Percentiles rank a stretch among this genome's conserved stretches.
phyloP scores from a whole-genome alignment of 2,797 vertebrate species.

The Miichthys miiuy region DNA sequence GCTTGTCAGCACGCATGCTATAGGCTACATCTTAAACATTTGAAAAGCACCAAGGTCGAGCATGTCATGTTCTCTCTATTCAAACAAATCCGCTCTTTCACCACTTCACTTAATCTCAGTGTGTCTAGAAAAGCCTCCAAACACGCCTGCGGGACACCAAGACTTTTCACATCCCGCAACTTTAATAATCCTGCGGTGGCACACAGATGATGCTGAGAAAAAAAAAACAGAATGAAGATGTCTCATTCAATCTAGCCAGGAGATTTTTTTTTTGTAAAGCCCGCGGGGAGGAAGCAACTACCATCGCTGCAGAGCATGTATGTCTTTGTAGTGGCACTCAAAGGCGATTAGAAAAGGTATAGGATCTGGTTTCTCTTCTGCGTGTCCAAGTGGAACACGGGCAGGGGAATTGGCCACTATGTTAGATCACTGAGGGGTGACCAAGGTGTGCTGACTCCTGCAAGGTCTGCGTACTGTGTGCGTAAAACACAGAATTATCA shows the following conservation, averaged over 20 bases:
- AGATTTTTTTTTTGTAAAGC: slow-evolving; percentile 32
- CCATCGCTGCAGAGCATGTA: slow-evolving; percentile 64
- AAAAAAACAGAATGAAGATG: slow-evolving; percentile 49
- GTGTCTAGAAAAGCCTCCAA: slow-evolving; percentile 45
- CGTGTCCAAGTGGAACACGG: slow-evolving; percentile 88
- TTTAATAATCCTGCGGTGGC: slow-evolving; percentile 66
- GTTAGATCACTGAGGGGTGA: slow-evolving; percentile 87
- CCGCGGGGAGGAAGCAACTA: slow-evolving; percentile 59
- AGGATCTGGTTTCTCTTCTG: slow-evolving; percentile 89
- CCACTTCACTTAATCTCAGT: slow-evolving; percentile 64
- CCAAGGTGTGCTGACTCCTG: slow-evolving; percentile 78
- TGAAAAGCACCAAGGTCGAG: slow-evolving; percentile 59
- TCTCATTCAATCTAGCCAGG: slow-evolving; percentile 61
- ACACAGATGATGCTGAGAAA: slow-evolving; percentile 22
- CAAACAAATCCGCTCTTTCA: slow-evolving; percentile 73
- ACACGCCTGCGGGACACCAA: slow-evolving; percentile 64
- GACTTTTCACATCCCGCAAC: slow-evolving; percentile 52
- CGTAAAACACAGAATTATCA: slow-evolving; percentile 40
- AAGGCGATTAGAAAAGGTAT: slow-evolving; percentile 86
- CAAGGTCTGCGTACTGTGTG: slow-evolving; percentile 25
- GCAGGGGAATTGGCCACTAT: slow-evolving; percentile 84
- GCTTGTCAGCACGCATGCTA: slow-evolving; percentile 59
- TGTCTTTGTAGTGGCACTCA: slow-evolving; percentile 81
- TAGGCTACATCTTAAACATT: slow-evolving; percentile 48
- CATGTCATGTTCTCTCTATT: slow-evolving; percentile 62